Percentiles rank a stretch among this genome's conserved stretches.
These are phyloP conservation scores for Plecotus auritus DNA, from an alignment of 2,113 vertebrate species.

Conservation along the genomic window DNA sequence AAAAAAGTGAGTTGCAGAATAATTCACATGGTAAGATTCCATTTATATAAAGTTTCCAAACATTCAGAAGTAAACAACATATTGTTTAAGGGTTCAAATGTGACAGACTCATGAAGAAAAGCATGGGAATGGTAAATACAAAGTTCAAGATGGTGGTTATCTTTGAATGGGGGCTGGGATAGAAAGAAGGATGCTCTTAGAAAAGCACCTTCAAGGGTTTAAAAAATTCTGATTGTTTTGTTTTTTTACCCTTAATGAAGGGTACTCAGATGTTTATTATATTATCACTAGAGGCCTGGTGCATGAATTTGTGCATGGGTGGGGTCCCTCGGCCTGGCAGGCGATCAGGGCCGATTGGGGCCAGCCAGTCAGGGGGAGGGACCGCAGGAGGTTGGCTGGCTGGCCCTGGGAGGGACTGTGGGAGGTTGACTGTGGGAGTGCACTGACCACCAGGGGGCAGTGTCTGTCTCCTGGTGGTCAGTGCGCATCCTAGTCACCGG, in stretches of 20 bases:
- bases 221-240: neutral
- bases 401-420: no score
- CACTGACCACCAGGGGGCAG: no score
- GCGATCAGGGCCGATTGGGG: no score
- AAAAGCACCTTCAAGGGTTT: neutral
- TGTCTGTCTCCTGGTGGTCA: no score
- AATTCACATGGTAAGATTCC: neutral
- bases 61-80: neutral
- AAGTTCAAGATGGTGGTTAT: neutral
- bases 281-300: neutral
- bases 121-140: neutral
- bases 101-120: neutral
- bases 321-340: no score
- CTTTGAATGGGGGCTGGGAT: neutral
- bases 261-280: neutral
- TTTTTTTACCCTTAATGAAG: neutral
- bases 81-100: neutral
- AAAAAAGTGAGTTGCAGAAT: neutral
- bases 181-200: neutral
- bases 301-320: no score
- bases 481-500: no score
- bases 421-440: no score
- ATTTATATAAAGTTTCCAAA: neutral
- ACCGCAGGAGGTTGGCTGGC: no score
- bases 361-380: no score